phyloP scores from a whole-genome alignment of 2,797 vertebrate species.

The Aldrovandia affinis region DNA sequence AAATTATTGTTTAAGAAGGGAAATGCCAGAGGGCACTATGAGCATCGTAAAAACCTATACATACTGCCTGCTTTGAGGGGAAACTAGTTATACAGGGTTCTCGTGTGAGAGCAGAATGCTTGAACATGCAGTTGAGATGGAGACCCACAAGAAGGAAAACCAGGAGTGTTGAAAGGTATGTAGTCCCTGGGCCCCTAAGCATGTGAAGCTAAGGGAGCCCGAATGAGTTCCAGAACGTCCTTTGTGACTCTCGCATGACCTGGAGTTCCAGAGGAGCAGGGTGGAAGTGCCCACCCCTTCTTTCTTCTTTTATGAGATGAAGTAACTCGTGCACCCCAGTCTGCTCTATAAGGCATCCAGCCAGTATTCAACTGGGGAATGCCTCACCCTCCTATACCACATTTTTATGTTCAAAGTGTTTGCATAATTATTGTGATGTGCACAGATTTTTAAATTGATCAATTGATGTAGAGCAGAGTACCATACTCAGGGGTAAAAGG shows the following conservation, averaged over 20 bases:
- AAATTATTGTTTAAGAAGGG: not conserved
- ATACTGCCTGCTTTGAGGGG: not conserved
- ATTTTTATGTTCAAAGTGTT: not conserved
- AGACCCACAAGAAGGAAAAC: not conserved
- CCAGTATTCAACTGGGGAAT: not conserved
- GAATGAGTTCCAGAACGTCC: not conserved
- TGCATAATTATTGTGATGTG: not conserved
- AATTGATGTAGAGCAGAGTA: too few species aligned
- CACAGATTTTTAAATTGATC: too few species aligned
- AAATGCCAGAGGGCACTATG: too few species aligned
- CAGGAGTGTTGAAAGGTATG: not conserved
- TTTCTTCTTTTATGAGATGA: not conserved
- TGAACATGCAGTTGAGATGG: not conserved
- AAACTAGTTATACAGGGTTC: not conserved
- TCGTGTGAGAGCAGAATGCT: not conserved
- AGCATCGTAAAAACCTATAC: too few species aligned
- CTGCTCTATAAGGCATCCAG: not conserved
- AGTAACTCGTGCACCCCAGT: not conserved
- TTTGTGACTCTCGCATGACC: constrained; percentile 8
- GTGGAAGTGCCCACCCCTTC: not conserved
- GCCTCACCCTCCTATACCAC: not conserved
- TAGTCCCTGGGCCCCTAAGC: not conserved
- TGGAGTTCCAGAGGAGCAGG: not conserved
- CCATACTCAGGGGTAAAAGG: not conserved
- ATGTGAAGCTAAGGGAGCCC: not conserved